A percentile compares a stretch with the other conserved stretches of the same genome.
phyloP scores from a whole-genome alignment of 2,113 vertebrate genomes.

The Bambusicola thoracicus region DNA sequence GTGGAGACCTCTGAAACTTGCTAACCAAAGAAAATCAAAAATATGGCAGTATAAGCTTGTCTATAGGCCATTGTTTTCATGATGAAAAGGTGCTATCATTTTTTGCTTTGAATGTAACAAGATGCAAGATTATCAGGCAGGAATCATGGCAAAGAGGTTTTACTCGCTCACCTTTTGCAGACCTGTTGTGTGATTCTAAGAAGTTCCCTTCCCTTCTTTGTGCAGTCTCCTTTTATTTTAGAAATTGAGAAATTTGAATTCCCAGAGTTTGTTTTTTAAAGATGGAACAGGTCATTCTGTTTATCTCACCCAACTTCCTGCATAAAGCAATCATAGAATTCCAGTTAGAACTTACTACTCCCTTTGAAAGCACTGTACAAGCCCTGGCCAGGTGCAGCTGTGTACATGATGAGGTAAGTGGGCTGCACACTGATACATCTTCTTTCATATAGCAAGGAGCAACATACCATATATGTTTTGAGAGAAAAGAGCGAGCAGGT shows the following conservation, averaged over 20 bases:
- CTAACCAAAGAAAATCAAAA: not conserved
- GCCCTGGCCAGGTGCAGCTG: constrained; percentile 4
- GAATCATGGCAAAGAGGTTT: not conserved
- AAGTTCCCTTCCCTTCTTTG: not conserved
- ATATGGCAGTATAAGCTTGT: not conserved
- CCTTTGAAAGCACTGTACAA: not conserved
- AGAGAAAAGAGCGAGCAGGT: not conserved
- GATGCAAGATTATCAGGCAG: not conserved
- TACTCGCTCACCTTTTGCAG: not conserved
- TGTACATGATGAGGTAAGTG: not conserved
- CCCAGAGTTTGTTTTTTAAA: not conserved
- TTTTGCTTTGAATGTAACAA: not conserved
- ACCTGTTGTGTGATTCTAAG: not conserved
- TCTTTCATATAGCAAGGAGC: not conserved
- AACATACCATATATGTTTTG: not conserved
- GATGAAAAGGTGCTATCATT: not conserved
- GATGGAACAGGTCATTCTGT: not conserved
- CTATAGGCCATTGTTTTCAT: not conserved
- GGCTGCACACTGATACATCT: not conserved
- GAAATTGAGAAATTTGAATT: not conserved
- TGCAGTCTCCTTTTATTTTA: not conserved
- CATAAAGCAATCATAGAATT: constrained; percentile 16
- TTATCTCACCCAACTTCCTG: not conserved
- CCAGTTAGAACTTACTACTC: not conserved
- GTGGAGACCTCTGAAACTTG: not conserved